These are phyloP conservation scores for Andrena praecox DNA, from an alignment of 2,888 invertebrate species.

Conservation along the genomic window DNA sequence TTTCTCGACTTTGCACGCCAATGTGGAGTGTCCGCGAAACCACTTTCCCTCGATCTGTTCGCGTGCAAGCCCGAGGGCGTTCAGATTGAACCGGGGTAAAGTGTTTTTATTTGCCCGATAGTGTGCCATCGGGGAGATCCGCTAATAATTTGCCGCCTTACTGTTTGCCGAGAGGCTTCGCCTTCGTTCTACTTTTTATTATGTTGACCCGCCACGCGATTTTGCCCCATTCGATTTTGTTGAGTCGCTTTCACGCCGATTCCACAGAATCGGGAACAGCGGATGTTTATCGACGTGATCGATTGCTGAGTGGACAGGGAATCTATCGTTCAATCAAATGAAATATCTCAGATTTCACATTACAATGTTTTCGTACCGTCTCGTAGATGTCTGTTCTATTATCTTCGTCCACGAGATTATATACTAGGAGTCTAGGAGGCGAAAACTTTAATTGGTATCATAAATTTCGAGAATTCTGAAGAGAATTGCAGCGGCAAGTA, in stretches of 20 bases:
- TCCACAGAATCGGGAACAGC: slow-evolving; percentile 20
- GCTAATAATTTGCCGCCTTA: slow-evolving; percentile 76
- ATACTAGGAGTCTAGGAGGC: no score
- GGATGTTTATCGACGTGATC: slow-evolving; percentile 17
- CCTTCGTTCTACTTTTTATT: slow-evolving; percentile 72
- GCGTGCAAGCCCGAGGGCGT: slow-evolving; percentile 58
- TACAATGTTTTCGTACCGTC: neutral
- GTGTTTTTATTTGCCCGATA: slow-evolving; percentile 79
- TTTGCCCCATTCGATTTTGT: slow-evolving; percentile 63
- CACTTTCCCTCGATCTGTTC: slow-evolving; percentile 61
- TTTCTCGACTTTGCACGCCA: slow-evolving; percentile 43
- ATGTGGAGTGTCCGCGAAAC: slow-evolving; percentile 36
- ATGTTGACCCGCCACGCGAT: slow-evolving; percentile 61
- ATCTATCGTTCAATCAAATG: neutral
- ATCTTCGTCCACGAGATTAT: no score
- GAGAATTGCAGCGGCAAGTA: neutral
- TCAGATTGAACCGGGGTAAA: slow-evolving; percentile 75
- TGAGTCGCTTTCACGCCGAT: slow-evolving; percentile 30
- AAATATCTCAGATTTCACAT: neutral
- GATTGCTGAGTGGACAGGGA: neutral
- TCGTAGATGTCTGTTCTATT: no score
- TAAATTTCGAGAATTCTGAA: neutral
- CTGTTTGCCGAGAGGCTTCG: slow-evolving; percentile 74
- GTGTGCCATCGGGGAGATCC: slow-evolving; percentile 65
- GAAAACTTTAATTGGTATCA: neutral